Evolutionary conservation across 1,140 invertebrate species (phyloP), one percentile per base, ranked within the genome.

Genomic region (Calliphora vicina): DNA sequence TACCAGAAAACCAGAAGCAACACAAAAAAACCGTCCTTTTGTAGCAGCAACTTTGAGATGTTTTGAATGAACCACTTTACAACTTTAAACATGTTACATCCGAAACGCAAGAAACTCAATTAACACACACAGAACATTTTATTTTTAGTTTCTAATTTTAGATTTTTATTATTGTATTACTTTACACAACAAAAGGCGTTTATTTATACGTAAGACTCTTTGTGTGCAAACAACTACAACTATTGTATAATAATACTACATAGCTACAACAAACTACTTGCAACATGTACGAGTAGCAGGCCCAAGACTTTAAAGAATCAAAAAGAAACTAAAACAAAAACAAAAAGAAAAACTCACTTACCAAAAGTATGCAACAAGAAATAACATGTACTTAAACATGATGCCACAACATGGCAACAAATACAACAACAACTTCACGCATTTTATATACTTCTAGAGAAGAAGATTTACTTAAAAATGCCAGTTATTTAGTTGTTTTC

Each of bases 361-460:
- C 45, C 17, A 23, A 67, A 67, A 67, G n/a, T 67, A 67, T 67
- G 61, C 61, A 67, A 67, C 61, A 67, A 67, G 61, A 67, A 67
- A 67, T 67, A 67, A 67, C 61, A 67, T 67, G 61, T 67, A 67
- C 61, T 67, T 67, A 67, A 67, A 23, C 61, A 67, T 67, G 61
- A 67, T 67, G 61, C 61, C 61, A 67, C 61, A 67, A 67, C 20
- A 67, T 12, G 61, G n/a, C 17, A 67, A 67, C n/a, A 5, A 67
- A 20, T 10, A 23, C n/a, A 23, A 20, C 9, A 67, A 67, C 61
- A 67, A 67, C 61, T 67, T 67, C 9, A 67, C 20, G 61, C 61
- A 67, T 67, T 67, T 67, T 25, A 25, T 67, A 67, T 25, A 57
- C 50, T 57, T n/a, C 50, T 57, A n/a, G 50, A 15, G 35, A 13